A percentile compares a stretch with the other conserved stretches of the same genome.
These are phyloP conservation scores for Myoxocephalus aenaeus DNA, from an alignment of 2,797 vertebrate genomes.

Conservation along the genomic window DNA sequence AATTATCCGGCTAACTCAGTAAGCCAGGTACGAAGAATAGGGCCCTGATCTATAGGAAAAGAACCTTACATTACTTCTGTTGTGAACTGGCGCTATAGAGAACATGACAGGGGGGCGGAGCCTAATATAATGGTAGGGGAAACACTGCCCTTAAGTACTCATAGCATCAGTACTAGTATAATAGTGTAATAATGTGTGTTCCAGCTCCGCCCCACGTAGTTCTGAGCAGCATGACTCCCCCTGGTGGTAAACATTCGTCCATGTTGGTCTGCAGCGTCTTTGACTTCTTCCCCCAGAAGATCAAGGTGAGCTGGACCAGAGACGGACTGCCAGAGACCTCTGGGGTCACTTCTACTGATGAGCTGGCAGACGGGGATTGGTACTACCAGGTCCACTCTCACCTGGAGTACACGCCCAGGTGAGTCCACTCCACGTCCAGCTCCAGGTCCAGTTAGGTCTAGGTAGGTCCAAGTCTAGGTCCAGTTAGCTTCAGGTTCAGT, in stretches of 20 bases:
- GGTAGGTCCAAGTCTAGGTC: neutral
- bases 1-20: too few species aligned
- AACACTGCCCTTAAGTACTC: too few species aligned
- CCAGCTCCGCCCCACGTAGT: neutral
- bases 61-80: too few species aligned
- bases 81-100: too few species aligned
- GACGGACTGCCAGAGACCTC: conserved; percentile 48
- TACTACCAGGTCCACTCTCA: conserved; percentile 76
- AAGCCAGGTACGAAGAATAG: too few species aligned
- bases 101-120: too few species aligned
- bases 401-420: conserved; percentile 79
- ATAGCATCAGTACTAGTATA: neutral
- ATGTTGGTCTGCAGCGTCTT: conserved; percentile 70
- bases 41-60: too few species aligned
- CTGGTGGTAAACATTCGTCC: conserved; percentile 23
- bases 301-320: conserved; percentile 49
- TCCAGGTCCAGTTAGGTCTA: neutral
- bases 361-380: conserved; percentile 81
- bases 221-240: neutral
- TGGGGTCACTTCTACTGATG: conserved; percentile 53
- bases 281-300: conserved; percentile 55
- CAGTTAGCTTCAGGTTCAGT: too few species aligned
- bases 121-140: too few species aligned
- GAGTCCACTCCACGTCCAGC: neutral
- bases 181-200: conserved; percentile 6